phyloP scores from a whole-genome alignment of 1,140 invertebrate genomes.

The Nomia melanderi region DNA sequence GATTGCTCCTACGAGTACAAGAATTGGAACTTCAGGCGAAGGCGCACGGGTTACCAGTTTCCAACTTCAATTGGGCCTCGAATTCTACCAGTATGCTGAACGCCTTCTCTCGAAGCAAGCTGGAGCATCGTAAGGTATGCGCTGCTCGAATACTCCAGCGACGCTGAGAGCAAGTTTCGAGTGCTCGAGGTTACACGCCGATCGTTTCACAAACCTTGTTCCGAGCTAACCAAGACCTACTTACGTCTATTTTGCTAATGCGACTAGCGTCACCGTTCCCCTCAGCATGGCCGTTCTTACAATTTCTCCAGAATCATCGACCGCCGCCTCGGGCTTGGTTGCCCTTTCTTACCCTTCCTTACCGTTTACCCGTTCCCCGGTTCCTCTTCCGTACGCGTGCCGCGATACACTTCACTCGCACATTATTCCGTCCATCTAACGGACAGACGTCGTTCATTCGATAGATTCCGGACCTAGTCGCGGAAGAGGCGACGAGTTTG shows the following conservation, averaged over 20 bases:
- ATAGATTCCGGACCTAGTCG: conserved; percentile 83
- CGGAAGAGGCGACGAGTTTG: conserved; percentile 81
- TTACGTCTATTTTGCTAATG: conserved; percentile 51
- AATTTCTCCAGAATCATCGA: conserved; percentile 23
- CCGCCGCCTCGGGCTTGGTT: conserved; percentile 62
- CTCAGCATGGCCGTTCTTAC: conserved; percentile 59
- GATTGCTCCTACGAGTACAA: conserved; percentile 88
- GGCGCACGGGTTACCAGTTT: conserved; percentile 85
- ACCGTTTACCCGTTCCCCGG: not conserved
- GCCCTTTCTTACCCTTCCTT: conserved; percentile 7
- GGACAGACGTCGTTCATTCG: not conserved
- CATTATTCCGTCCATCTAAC: not conserved
- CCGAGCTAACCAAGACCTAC: conserved; percentile 69
- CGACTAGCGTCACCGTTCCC: conserved; percentile 59
- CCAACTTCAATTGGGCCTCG: conserved; percentile 82
- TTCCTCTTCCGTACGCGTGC: not conserved
- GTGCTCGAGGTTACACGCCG: conserved; percentile 38
- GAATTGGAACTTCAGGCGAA: conserved; percentile 88
- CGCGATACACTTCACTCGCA: too few relatives aligned
- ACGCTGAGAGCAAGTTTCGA: conserved; percentile 5
- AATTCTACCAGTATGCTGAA: conserved; percentile 72
- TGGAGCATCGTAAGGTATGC: conserved; percentile 78
- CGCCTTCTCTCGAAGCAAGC: conserved; percentile 76
- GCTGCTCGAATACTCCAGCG: not conserved
- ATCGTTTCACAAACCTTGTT: conserved; percentile 65